These are phyloP conservation scores for Pyralis farinalis DNA, from an alignment of 2,888 invertebrate genomes.

Conservation along the genomic window DNA sequence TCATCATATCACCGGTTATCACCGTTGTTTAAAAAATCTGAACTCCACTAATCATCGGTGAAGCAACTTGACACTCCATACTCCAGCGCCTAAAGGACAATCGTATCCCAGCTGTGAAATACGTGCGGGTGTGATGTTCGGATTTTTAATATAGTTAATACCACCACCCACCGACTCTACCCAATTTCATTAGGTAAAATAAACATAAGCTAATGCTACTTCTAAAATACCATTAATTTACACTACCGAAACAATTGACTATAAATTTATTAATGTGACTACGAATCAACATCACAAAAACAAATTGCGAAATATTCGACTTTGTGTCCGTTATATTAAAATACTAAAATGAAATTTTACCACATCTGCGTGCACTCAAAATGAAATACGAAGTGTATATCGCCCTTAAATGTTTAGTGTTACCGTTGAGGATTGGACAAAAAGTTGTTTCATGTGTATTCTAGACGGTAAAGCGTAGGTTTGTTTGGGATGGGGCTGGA, in stretches of 20 bases:
- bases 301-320: slow-evolving; percentile 58
- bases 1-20: too few species aligned
- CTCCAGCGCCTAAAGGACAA: too few species aligned
- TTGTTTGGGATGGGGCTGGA: slow-evolving; percentile 36
- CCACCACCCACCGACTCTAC: slow-evolving; percentile 5
- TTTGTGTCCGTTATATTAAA: slow-evolving; percentile 62
- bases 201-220: neutral
- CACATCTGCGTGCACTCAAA: neutral
- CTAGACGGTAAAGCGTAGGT: slow-evolving; percentile 15
- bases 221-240: slow-evolving; percentile 33
- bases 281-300: slow-evolving; percentile 38
- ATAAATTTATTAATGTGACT: slow-evolving; percentile 62
- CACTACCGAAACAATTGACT: slow-evolving; percentile 30
- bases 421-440: neutral
- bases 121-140: too few species aligned
- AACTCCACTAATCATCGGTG: too few species aligned
- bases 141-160: too few species aligned
- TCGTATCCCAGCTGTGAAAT: too few species aligned
- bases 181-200: too few species aligned
- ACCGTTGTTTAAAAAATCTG: too few species aligned
- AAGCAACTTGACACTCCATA: too few species aligned
- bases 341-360: slow-evolving; percentile 40
- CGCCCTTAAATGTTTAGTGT: neutral
- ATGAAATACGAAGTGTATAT: neutral
- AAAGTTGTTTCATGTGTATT: neutral